A percentile compares a stretch with the other conserved stretches of the same genome.
Evolutionary conservation across 1,140 invertebrate genomes (phyloP).

Genomic region (Procambarus virginalis): DNA sequence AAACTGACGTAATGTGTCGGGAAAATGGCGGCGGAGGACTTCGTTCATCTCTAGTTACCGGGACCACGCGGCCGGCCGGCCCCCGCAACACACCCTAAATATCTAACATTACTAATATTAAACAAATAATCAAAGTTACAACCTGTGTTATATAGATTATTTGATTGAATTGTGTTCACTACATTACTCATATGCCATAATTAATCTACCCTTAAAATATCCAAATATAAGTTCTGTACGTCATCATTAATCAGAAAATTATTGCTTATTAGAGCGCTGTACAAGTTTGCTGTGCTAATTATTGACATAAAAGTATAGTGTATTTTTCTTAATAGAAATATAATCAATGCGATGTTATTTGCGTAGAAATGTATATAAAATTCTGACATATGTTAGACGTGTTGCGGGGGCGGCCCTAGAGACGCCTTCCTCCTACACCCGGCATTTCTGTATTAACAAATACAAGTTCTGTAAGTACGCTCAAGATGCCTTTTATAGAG

Average conservation of each 20-base stretch:
- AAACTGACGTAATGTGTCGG: neutral
- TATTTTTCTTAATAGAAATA: too few species aligned
- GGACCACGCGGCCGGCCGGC: conserved; percentile 20
- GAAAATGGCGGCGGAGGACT: conserved; percentile 15
- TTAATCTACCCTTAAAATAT: too few species aligned
- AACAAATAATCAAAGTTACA: neutral
- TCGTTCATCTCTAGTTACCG: conserved; percentile 44
- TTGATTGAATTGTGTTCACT: neutral
- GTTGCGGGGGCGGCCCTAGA: conserved; percentile 33
- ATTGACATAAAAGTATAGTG: too few species aligned
- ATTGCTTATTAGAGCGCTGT: neutral
- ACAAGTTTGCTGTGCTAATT: neutral
- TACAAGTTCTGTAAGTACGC: conserved; percentile 34
- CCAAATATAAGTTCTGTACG: too few species aligned
- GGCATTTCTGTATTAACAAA: conserved; percentile 38
- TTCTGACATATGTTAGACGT: neutral
- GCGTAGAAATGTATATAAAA: neutral
- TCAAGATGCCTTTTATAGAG: neutral
- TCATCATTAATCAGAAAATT: neutral
- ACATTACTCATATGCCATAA: too few species aligned
- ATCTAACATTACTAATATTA: neutral
- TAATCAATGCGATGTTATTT: too few species aligned
- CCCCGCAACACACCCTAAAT: conserved; percentile 28
- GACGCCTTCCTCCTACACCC: conserved; percentile 20
- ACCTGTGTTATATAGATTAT: neutral